These are phyloP conservation scores for Acromyrmex echinatior DNA, from an alignment of 1,140 invertebrate genomes.

Conservation along the genomic window DNA sequence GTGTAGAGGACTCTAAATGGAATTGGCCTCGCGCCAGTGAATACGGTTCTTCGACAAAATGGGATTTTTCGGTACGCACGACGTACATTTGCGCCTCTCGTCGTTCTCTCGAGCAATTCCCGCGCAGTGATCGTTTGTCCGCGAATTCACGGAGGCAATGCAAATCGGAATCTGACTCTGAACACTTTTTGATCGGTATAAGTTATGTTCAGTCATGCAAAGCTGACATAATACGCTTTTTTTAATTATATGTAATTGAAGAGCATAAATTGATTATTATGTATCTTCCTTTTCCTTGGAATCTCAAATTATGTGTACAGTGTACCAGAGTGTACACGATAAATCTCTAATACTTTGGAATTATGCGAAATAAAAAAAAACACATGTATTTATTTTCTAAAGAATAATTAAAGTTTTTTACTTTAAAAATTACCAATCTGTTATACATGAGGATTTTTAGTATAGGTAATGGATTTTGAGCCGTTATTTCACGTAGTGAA, in stretches of 20 bases:
- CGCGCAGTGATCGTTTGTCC: conserved; percentile 59
- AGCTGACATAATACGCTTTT: not conserved
- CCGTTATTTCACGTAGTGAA: no score
- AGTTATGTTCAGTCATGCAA: not conserved
- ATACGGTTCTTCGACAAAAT: conserved; percentile 68
- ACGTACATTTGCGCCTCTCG: conserved; percentile 56
- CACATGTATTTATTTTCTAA: no score
- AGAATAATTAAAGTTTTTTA: no score
- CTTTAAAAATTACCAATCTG: no score
- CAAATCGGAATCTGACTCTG: not conserved
- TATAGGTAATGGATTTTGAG: no score
- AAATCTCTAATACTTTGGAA: no score
- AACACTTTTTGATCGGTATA: not conserved
- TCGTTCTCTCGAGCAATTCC: conserved; percentile 41
- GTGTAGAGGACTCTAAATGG: conserved; percentile 71
- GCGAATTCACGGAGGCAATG: not conserved
- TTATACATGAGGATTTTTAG: no score
- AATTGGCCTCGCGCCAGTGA: conserved; percentile 74
- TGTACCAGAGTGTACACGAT: no score
- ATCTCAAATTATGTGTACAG: not conserved
- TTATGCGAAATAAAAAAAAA: no score
- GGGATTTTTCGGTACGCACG: conserved; percentile 69
- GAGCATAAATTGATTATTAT: not conserved
- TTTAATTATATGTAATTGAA: not conserved
- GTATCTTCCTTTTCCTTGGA: not conserved